These are phyloP conservation scores for Hesperia comma DNA, from an alignment of 2,888 invertebrate genomes.

Conservation along the genomic window DNA sequence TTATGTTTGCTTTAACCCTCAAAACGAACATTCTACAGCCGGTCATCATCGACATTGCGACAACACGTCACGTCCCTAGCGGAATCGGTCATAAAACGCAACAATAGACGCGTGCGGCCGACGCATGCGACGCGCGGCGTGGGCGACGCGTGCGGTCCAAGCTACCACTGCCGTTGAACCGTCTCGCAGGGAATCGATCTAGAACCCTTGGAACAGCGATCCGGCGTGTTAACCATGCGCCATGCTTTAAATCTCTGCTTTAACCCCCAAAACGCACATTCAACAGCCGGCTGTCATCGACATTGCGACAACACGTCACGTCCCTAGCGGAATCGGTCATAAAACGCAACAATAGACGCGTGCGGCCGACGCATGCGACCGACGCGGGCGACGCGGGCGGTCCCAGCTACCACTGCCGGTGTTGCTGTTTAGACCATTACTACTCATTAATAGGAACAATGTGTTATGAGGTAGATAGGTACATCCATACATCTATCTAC, in stretches of 20 bases:
- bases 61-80: constrained; percentile 58
- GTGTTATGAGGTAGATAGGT: too few relatives aligned
- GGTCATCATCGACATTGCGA: constrained; percentile 42
- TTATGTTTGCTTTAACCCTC: too few relatives aligned
- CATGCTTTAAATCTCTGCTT: too few relatives aligned
- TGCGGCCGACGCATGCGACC: constrained; percentile 58
- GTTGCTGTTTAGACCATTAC: constrained; percentile 7
- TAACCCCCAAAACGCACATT: too few relatives aligned
- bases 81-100: constrained; percentile 76
- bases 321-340: constrained; percentile 76
- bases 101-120: constrained; percentile 69
- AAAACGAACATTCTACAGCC: too few relatives aligned
- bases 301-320: constrained; percentile 46
- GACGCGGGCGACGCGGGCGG: constrained; percentile 80
- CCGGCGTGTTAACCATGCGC: too few relatives aligned
- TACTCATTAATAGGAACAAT: constrained; percentile 17
- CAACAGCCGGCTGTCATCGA: constrained; percentile 36
- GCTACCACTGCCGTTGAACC: neutral
- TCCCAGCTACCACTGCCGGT: constrained; percentile 42
- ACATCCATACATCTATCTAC: neutral
- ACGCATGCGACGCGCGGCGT: constrained; percentile 58
- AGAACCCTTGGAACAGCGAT: too few relatives aligned
- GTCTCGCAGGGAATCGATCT: too few relatives aligned
- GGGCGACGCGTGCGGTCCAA: constrained; percentile 78
- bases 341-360: constrained; percentile 70